Conservation (phyloP, 2,888 invertebrate genomes). For the Neocrepidodera transversa region DNA sequence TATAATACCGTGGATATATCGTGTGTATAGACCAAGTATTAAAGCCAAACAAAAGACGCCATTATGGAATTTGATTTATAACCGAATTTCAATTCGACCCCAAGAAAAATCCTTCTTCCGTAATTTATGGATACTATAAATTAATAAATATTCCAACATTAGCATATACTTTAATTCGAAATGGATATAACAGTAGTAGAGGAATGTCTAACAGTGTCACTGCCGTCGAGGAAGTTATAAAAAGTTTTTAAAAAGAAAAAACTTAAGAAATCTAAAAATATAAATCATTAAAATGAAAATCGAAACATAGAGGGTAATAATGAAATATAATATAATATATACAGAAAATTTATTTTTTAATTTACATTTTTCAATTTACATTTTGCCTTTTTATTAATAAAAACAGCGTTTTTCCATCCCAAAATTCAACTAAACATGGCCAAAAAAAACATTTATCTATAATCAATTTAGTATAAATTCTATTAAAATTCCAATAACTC, state of each 20-base stretch:
- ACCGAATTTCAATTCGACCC: slow-evolving; percentile 22
- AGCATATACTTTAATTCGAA: slow-evolving; percentile 33
- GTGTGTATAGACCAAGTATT: slow-evolving; percentile 15
- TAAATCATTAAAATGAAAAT: too few relatives aligned
- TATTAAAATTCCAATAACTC: slow-evolving; percentile 8
- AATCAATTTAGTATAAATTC: too few relatives aligned
- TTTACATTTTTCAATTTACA: too few relatives aligned
- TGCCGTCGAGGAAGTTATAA: background rate
- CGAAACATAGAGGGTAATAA: too few relatives aligned
- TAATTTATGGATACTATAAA: slow-evolving; percentile 48
- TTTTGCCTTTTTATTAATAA: too few relatives aligned
- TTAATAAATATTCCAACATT: slow-evolving; percentile 46
- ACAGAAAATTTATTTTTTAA: too few relatives aligned
- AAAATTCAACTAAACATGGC: too few relatives aligned
- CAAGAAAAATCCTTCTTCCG: slow-evolving; percentile 33
- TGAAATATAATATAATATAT: too few relatives aligned
- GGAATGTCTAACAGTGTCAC: background rate
- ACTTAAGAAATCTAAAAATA: background rate
- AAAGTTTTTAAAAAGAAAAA: background rate
- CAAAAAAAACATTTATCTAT: too few relatives aligned
- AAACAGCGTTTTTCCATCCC: too few relatives aligned
- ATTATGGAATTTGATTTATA: slow-evolving; percentile 29
- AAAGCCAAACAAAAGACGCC: slow-evolving; percentile 26
- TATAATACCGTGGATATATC: slow-evolving; percentile 20
- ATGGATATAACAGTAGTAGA: slow-evolving; percentile 17